These are phyloP conservation scores for Grallaria varia DNA, from an alignment of 2,113 vertebrate genomes.

Conservation along the genomic window DNA sequence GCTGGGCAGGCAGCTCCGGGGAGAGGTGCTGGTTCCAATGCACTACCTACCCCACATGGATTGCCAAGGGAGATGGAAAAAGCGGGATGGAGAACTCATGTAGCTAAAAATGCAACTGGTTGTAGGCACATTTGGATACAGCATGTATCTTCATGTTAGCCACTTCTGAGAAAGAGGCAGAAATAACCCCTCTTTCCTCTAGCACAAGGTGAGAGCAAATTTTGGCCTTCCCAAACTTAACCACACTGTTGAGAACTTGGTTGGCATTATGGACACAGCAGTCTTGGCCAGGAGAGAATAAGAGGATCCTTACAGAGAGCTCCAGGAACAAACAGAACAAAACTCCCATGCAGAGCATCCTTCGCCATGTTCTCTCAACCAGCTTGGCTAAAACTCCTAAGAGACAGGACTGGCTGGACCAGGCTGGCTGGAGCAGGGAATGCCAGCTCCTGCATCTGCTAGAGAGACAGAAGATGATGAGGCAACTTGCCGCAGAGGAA, in stretches of 20 bases:
- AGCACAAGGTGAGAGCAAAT: background rate
- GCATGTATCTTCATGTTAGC: background rate
- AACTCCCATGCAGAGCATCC: background rate
- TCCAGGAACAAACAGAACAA: background rate
- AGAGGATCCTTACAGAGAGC: background rate
- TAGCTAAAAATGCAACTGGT: background rate
- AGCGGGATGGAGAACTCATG: background rate
- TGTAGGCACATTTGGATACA: background rate
- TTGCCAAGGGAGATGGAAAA: background rate
- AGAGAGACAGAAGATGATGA: background rate
- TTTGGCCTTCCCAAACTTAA: background rate
- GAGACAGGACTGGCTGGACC: background rate
- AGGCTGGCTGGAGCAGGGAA: background rate
- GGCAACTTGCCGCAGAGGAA: background rate
- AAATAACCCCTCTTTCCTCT: background rate
- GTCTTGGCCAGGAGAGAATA: background rate
- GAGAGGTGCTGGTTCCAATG: background rate
- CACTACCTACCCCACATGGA: fast-evolving
- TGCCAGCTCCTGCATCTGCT: background rate
- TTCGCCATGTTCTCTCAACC: background rate
- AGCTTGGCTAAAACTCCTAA: background rate
- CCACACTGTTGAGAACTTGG: background rate
- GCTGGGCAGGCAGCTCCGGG: background rate
- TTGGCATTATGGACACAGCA: background rate
- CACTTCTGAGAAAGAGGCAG: background rate